phyloP scores from a whole-genome alignment of 2,797 vertebrate genomes.

The Trichosurus vulpecula region DNA sequence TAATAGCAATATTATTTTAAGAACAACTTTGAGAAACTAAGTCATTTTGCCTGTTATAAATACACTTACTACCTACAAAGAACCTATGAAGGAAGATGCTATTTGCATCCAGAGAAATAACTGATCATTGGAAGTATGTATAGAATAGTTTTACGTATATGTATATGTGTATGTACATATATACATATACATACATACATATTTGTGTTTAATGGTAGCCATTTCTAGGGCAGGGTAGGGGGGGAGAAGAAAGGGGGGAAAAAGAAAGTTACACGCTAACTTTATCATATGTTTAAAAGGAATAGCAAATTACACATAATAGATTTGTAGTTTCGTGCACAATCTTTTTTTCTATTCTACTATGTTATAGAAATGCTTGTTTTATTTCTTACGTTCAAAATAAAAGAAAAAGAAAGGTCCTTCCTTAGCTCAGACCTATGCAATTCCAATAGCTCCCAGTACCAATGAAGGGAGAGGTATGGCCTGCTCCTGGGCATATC shows the following conservation, averaged over 20 bases:
- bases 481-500: background rate
- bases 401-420: background rate
- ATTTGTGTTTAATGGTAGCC: background rate
- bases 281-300: background rate
- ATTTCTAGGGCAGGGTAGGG: background rate
- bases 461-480: background rate
- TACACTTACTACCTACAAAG: background rate
- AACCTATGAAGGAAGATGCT: background rate
- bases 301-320: background rate
- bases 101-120: background rate
- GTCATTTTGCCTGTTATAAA: background rate
- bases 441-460: background rate
- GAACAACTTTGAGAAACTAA: background rate
- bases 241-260: background rate
- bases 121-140: background rate
- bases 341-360: background rate
- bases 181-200: too few relatives aligned
- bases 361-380: background rate
- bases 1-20: background rate
- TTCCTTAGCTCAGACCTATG: background rate
- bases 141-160: background rate
- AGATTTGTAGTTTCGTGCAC: background rate
- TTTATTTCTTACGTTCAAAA: background rate
- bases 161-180: too few relatives aligned
- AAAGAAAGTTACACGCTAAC: background rate